phyloP scores from a whole-genome alignment of 2,888 invertebrate genomes.

The Bellardia bayeri region DNA sequence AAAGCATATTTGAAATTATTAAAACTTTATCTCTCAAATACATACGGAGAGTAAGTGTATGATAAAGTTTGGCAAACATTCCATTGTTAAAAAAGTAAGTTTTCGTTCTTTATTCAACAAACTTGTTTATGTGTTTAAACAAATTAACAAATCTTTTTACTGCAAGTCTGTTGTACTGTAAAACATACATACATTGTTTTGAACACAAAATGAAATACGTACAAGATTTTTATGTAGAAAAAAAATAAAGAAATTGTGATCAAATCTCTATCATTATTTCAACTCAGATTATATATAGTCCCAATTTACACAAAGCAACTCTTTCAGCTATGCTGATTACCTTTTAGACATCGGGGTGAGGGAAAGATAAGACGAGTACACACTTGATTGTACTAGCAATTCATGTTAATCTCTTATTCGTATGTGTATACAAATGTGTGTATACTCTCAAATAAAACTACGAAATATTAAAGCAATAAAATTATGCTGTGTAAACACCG shows the following conservation, averaged over 20 bases:
- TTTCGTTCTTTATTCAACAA: not conserved
- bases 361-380: too few relatives aligned
- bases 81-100: not conserved
- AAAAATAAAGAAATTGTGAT: not conserved
- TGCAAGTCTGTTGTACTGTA: not conserved
- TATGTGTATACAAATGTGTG: too few relatives aligned
- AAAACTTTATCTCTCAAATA: slow-evolving; percentile 12
- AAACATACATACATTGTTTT: not conserved
- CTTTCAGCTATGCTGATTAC: too few relatives aligned
- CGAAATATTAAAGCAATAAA: too few relatives aligned
- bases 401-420: too few relatives aligned
- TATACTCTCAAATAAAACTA: too few relatives aligned
- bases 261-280: not conserved
- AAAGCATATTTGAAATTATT: slow-evolving; percentile 1
- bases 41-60: not conserved
- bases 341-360: too few relatives aligned
- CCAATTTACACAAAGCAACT: too few relatives aligned
- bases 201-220: not conserved
- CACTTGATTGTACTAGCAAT: too few relatives aligned
- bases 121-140: slow-evolving; percentile 31
- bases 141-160: slow-evolving; percentile 40
- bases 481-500: too few relatives aligned
- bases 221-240: not conserved
- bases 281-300: too few relatives aligned
- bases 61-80: not conserved